Percentiles rank a stretch among this genome's conserved stretches.
Conservation (phyloP, 1,140 invertebrate genomes). For the Papilio glaucus region DNA sequence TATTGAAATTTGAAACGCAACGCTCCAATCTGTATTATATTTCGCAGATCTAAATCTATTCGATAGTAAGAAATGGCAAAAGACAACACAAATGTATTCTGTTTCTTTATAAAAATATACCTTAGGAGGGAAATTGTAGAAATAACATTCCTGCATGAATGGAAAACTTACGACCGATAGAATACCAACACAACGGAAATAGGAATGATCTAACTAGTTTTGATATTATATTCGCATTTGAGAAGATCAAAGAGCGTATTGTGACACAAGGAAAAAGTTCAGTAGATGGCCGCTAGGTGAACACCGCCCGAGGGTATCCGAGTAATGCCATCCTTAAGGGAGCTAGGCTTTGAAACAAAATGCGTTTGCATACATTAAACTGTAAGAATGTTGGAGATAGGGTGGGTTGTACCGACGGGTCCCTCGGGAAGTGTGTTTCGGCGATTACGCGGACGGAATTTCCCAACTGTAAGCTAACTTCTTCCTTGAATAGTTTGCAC, state of each 20-base stretch:
- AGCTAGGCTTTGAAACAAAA: slow-evolving; percentile 82
- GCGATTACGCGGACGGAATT: slow-evolving; percentile 81
- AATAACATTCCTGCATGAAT: slow-evolving; percentile 56
- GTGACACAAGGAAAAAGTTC: slow-evolving; percentile 75
- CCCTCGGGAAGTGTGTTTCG: slow-evolving; percentile 74
- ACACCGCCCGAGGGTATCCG: slow-evolving; percentile 64
- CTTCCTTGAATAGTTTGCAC: slow-evolving; percentile 75
- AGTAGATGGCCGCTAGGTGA: slow-evolving; percentile 59
- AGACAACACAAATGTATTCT: slow-evolving; percentile 70
- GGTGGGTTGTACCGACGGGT: slow-evolving; percentile 67
- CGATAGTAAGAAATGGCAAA: slow-evolving; percentile 63
- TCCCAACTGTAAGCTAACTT: slow-evolving; percentile 68
- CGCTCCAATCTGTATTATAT: slow-evolving; percentile 62
- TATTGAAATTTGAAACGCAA: slow-evolving; percentile 55
- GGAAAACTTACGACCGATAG: slow-evolving; percentile 61
- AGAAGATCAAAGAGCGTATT: slow-evolving; percentile 80
- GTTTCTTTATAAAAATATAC: slow-evolving; percentile 58
- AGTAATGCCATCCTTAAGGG: slow-evolving; percentile 76
- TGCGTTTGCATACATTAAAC: slow-evolving; percentile 83
- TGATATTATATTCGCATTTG: slow-evolving; percentile 80
- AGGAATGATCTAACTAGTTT: slow-evolving; percentile 73
- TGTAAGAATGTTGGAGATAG: slow-evolving; percentile 81
- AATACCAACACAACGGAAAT: slow-evolving; percentile 65
- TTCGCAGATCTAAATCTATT: slow-evolving; percentile 64
- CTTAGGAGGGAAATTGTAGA: slow-evolving; percentile 56